Percentiles rank a stretch among this genome's conserved stretches.
phyloP scores from a whole-genome alignment of 2,113 vertebrate species.

The Catagonus wagneri region DNA sequence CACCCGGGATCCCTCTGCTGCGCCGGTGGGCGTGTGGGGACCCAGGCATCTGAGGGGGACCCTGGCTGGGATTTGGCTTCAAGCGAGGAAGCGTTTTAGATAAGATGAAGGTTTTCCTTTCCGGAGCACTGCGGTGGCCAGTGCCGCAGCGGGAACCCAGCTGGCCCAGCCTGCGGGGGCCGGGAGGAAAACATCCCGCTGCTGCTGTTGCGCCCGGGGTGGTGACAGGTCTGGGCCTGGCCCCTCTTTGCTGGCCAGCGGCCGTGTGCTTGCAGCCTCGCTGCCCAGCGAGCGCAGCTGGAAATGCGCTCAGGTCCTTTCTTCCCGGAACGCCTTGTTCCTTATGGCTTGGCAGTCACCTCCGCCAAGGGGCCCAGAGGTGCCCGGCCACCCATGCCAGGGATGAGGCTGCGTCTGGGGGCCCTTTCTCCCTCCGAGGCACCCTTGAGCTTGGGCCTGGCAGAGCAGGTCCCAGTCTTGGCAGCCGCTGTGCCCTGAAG shows the following conservation, averaged over 20 bases:
- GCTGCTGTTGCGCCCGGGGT: slow-evolving; percentile 37
- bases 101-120: slow-evolving; percentile 62
- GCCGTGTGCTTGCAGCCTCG: background rate
- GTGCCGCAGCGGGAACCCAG: slow-evolving; percentile 31
- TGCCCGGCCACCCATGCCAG: background rate
- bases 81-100: slow-evolving; percentile 63
- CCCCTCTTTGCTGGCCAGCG: background rate
- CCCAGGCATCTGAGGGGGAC: background rate
- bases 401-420: background rate
- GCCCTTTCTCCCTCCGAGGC: background rate
- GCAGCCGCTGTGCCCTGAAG: background rate
- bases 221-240: background rate
- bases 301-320: slow-evolving; percentile 73
- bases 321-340: slow-evolving; percentile 64
- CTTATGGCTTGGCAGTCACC: slow-evolving; percentile 55
- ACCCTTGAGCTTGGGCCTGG: background rate
- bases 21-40: too few species aligned
- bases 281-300: slow-evolving; percentile 53
- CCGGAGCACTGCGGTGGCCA: slow-evolving; percentile 24
- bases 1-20: background rate
- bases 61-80: slow-evolving; percentile 5
- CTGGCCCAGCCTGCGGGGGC: background rate
- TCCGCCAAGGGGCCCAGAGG: background rate
- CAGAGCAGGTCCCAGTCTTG: background rate
- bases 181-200: slow-evolving; percentile 61